Evolutionary conservation across 2,888 invertebrate species (phyloP).

Genomic region (Mimachlamys varia): DNA sequence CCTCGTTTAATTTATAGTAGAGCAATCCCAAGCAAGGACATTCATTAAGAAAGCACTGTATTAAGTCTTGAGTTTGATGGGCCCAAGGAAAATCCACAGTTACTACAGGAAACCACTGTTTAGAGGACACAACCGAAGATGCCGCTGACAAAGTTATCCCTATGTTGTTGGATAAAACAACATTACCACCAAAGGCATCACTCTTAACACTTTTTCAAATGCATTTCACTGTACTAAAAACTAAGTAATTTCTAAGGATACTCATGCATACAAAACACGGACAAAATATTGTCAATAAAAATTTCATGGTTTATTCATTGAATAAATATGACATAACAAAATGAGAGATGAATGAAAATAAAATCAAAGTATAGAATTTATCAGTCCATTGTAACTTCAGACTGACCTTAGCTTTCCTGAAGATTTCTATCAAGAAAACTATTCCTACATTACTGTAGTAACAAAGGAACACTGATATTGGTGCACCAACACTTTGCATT

Average conservation of each 20-base stretch:
- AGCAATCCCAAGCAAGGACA: too few species aligned
- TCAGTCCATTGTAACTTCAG: not conserved
- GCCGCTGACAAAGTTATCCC: too few species aligned
- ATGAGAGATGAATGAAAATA: slow-evolving; percentile 20
- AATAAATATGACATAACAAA: slow-evolving; percentile 32
- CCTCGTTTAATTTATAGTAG: too few species aligned
- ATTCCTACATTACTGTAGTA: not conserved
- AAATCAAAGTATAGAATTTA: not conserved
- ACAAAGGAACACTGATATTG: not conserved
- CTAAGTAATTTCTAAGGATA: not conserved
- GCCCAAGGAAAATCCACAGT: too few species aligned
- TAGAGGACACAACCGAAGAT: too few species aligned
- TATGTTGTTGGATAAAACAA: too few species aligned
- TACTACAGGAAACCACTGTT: too few species aligned
- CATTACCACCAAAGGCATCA: too few species aligned
- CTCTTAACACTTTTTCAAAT: too few species aligned
- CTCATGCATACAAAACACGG: not conserved
- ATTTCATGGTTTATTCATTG: slow-evolving; percentile 31
- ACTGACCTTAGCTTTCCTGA: not conserved
- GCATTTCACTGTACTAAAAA: too few species aligned
- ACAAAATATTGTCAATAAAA: not conserved
- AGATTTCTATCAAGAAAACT: not conserved
- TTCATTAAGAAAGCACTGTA: too few species aligned
- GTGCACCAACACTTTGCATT: not conserved
- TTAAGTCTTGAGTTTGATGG: too few species aligned